Base-by-base conservation (phyloP, 2,797 vertebrate species). In the Parauchenoglanis ngamensis region DNA sequence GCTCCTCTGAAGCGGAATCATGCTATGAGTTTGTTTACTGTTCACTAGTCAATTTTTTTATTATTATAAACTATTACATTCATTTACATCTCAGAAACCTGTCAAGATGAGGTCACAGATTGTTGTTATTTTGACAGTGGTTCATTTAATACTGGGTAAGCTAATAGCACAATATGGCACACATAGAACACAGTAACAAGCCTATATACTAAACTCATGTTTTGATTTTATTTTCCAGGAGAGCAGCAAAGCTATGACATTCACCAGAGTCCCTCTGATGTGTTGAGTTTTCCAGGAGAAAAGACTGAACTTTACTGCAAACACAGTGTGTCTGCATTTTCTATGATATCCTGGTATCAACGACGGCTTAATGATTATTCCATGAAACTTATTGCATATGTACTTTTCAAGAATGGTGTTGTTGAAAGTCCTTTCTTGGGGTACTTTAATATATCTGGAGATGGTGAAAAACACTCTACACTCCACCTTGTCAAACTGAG, bases 101-200 rank as follows among this genome's bases (percentile, higher is more conserved):
- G 21, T 25, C 21, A 61, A 25, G 35, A 81, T 81, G 78, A 46
- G 46, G 21, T 7, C 35, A 85, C 28, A 80, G 10, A 13, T 54
- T 46, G 6, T n/a, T 80, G 8, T 72, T 10, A 21, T 87, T 65
- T 46, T 87, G 46, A 70, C 3, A 0, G 8, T 13, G 0, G 28
- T 1, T 92, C 92, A 92, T 28, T 89, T 12, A 91, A 91, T 92
- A 92, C 92, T 85, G 89, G 93, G 84, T 90, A 90, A 46, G 12
- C 11, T 87, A 25, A 10, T 7, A 12, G 28, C 11, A 59, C 7
- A 80, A 11, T 57, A 4, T 12, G 1, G 7, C n/a, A 31, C 52
- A 23, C 10, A 28, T 35, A 59, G 12, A 44, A 0, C 6, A 28
- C 35, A 80, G 40, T 68, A 35, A 4, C 6, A 21, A 19, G 4